Percentiles rank a stretch among this genome's conserved stretches.
Evolutionary conservation across 2,888 invertebrate genomes (phyloP).

Genomic region (Isotomurus palustris): DNA sequence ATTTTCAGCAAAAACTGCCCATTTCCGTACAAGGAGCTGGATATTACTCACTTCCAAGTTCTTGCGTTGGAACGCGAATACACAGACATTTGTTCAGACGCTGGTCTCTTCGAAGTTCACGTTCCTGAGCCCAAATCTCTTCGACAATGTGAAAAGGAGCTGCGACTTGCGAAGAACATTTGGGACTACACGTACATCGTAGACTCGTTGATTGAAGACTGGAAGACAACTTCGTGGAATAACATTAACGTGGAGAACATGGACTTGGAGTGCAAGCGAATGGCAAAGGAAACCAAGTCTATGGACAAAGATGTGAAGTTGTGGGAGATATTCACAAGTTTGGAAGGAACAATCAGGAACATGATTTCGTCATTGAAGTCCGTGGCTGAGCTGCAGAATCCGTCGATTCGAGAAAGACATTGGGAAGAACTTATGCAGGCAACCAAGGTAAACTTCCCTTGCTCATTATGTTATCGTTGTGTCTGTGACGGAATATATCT

Average conservation of each 20-base stretch:
- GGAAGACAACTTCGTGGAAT: constrained; percentile 96
- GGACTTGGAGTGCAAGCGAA: constrained; percentile 97
- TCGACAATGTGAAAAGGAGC: constrained; percentile 85
- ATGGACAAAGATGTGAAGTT: constrained; percentile 93
- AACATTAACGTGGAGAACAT: constrained; percentile 97
- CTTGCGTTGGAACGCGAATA: constrained; percentile 77
- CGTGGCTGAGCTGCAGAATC: constrained; percentile 92
- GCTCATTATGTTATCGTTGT: no score
- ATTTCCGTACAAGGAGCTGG: constrained; percentile 69
- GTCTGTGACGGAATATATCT: no score
- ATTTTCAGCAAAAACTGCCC: constrained; percentile 67
- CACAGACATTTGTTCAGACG: constrained; percentile 79
- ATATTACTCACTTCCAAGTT: constrained; percentile 73
- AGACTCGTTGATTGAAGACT: constrained; percentile 84
- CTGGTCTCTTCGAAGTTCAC: constrained; percentile 88
- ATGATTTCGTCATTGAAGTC: constrained; percentile 92
- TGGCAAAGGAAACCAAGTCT: constrained; percentile 86
- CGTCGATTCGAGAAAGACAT: constrained; percentile 90
- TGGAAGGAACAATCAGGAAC: constrained; percentile 91
- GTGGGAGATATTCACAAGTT: constrained; percentile 84
- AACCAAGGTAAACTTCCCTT: constrained; percentile 61
- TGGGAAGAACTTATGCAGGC: constrained; percentile 96
- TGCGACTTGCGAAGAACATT: constrained; percentile 70
- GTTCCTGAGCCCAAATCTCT: constrained; percentile 91
- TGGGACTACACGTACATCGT: constrained; percentile 95